Base-by-base conservation (phyloP, 2,888 invertebrate genomes). In the Cephalotes varians region DNA sequence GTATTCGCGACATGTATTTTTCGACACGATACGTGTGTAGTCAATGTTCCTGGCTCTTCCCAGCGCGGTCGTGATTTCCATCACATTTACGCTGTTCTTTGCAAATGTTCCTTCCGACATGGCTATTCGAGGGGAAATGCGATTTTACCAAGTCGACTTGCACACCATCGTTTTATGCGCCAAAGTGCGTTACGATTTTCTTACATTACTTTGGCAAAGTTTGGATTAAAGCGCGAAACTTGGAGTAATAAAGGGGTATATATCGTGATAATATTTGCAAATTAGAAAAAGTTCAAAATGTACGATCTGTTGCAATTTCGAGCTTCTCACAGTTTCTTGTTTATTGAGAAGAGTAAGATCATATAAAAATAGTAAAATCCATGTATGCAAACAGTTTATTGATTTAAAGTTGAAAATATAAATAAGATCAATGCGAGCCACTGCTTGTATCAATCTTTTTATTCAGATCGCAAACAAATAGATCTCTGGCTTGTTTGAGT, bases 21-120 rank as follows among this genome's bases (percentile, higher is more conserved):
- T 86, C 77, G 69, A 62, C 69, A 64, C 62, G 56, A 65, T 31
- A 44, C 31, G n/a, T 40, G 37, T 62, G 40, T 15, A 51, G n/a
- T 60, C 47, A 7, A 6, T 28, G 15, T 47, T 12, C 31, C 69
- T 47, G n/a, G 12, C 40, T 76, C 10, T 76, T 25, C 76, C 40
- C 28, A 34, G 49, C 49, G 25, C 34, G 47, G 7, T 4, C 18
- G 25, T 25, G 49, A 74, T 64, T 64, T 49, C 18, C 34, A 21
- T 31, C 31, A 31, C 47, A 28, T 34, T 47, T 51, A n/a, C 31
- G 34, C 15, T 51, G 6, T 51, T 31, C 18, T 21, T 67, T 15
- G 31, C 40, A 12, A 54, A 77, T 40, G 25, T 54, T 69, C 9
- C 49, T 49, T 64, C 25, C 25, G 12, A 25, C 49, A 15, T 40